Evolutionary conservation across 2,888 invertebrate genomes (phyloP), one percentile per base, ranked within the genome.

Genomic region (Limenitis camilla): DNA sequence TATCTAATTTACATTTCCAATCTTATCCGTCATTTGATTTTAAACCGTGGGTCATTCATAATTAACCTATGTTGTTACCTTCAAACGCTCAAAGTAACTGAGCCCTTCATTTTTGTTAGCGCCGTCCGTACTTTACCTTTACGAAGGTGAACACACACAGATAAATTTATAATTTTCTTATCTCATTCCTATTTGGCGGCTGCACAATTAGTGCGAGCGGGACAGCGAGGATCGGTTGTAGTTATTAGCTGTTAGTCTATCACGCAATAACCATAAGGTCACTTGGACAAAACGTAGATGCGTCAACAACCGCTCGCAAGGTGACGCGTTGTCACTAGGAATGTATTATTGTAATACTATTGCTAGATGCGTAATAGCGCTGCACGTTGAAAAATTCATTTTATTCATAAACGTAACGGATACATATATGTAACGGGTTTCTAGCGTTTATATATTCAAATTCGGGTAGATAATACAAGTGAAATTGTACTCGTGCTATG

Each of bases 61-160:
- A 80, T 79, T 81, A 74, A 69, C 66, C 74, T 50, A 47, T 48
- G 69, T 63, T 68, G 72, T 78, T 80, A 76, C 85, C 84, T 85
- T 85, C 83, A 69, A 79, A 72, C 71, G 70, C 73, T 76, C 71
- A 69, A 75, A 78, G 72, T 61, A 58, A 59, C 74, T 62, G 72
- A 76, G 85, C 85, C 86, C 86, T 87, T 86, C 85, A 77, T 84
- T 84, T 85, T 85, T 69, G 83, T 86, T 84, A 87, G 80, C 83
- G 78, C 79, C 81, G 76, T 72, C 75, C 71, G 76, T 71, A 81
- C 75, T 74, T 73, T 78, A 77, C 81, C 81, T 81, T 74, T 68
- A 68, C 67, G 81, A 84, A 85, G 84, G 85, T 82, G 72, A 84
- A 73, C 76, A 72, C 64, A 66, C 68, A 68, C 66, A 68, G 65